Conservation (phyloP, 2,888 invertebrate species). For the Leucania comma region DNA sequence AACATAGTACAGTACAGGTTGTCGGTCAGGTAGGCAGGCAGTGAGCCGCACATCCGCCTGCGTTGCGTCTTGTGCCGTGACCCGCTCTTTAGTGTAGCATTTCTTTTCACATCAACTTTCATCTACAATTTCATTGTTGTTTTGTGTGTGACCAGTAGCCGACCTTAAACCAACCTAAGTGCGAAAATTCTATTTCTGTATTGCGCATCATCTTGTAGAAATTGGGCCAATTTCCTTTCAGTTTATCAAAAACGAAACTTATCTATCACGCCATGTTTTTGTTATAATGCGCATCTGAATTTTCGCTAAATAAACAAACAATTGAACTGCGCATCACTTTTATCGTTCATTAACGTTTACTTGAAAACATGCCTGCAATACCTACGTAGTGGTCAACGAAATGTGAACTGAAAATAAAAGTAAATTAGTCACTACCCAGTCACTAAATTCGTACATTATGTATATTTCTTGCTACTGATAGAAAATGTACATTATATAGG, state of each 20-base stretch:
- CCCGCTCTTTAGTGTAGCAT: conserved; percentile 50
- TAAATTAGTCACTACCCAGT: not conserved
- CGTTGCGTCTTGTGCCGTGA: conserved; percentile 58
- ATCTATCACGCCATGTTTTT: conserved; percentile 35
- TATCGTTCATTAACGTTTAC: conserved; percentile 36
- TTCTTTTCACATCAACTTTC: conserved; percentile 70
- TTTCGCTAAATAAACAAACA: conserved; percentile 39
- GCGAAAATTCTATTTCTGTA: conserved; percentile 10
- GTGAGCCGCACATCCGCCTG: conserved; percentile 76
- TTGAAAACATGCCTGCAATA: conserved; percentile 17
- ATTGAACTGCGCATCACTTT: conserved; percentile 46
- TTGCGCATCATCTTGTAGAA: conserved; percentile 4
- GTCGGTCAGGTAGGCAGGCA: conserved; percentile 71
- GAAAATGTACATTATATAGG: not conserved
- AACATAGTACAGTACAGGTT: conserved; percentile 57
- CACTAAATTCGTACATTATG: not conserved
- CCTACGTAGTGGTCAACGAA: conserved; percentile 4
- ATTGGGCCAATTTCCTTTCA: not conserved
- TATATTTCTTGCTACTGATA: conserved; percentile 1
- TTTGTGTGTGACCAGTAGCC: conserved; percentile 39
- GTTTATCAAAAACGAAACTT: conserved; percentile 25
- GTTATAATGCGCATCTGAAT: conserved; percentile 23
- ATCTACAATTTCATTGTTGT: conserved; percentile 60
- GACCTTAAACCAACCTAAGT: conserved; percentile 19
- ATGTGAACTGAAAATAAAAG: conserved; percentile 7